Evolutionary conservation across 2,797 vertebrate genomes (phyloP), one percentile per base, ranked within the genome.

Genomic region (Pseudochirops corinnae): DNA sequence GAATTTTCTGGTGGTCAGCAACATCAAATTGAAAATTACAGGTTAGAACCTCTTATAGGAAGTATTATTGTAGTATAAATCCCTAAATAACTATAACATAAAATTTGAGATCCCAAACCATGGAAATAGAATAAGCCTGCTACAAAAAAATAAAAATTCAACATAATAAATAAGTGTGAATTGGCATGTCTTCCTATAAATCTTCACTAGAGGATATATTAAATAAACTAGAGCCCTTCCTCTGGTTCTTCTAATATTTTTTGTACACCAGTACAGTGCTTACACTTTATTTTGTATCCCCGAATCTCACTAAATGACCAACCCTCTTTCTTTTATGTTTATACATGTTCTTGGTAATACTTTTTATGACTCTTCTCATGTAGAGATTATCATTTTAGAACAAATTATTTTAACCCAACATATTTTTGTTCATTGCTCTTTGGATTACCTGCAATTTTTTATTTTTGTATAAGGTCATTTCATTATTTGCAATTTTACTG

Each of bases 1-100:
- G 7, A 97, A 92, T 92, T 97, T 97, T 96, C 95, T 46, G 56
- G 56, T 96, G 93, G 46, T 93, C 91, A 96, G 39, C 91, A 95
- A 50, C 94, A 82, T 93, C 67, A 97, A 92, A 92, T 94, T 96
- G 95, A 92, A 94, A 96, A 97, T 93, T 55, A 10, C 31, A 92
- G 94, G 39, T 1, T 96, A 82, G 74, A 97, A 92, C 11, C 16
- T 94, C 90, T 93, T 93, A 24, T 92, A 95, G 9, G 7, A 24
- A 82, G 26, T 46, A 82, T 82, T 46, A 82, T 46, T 82, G 39
- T 82, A 82, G 18, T 24, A 11, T 31, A 46, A 46, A 46, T 46
- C 21, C 74, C 67, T 39, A 74, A n/a, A 74, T 82, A 46, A 46
- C 6, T 46, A 3, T 10, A 82, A 46, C 0, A 46, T 82, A 82